These are phyloP conservation scores for Microctenopoma steveboyesi DNA, from an alignment of 2,797 vertebrate species.

Conservation along the genomic window DNA sequence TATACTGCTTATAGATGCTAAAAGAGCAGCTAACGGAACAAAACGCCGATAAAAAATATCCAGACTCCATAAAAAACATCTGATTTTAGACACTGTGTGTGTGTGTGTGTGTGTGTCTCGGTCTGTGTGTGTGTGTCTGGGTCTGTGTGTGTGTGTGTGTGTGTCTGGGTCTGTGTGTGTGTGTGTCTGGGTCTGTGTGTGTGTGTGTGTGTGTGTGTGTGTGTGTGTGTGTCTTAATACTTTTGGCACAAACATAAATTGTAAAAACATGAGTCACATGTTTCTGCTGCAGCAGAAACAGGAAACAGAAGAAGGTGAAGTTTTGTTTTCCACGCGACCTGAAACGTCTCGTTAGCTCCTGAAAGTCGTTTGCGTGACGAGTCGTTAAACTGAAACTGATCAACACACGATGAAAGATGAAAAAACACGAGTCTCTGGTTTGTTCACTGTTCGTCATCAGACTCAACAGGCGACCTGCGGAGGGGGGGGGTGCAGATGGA, in stretches of 20 bases:
- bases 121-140: too few species aligned
- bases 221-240: not conserved
- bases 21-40: too few species aligned
- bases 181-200: too few species aligned
- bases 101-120: too few species aligned
- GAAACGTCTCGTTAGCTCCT: not conserved
- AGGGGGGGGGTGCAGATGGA: conserved; percentile 14
- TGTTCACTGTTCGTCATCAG: not conserved
- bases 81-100: too few species aligned
- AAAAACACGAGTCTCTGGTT: conserved; percentile 6
- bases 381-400: too few species aligned
- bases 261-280: not conserved
- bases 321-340: not conserved
- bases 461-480: not conserved
- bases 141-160: too few species aligned
- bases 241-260: conserved; percentile 5
- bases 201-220: too few species aligned
- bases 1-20: not conserved
- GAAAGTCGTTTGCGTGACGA: not conserved
- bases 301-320: not conserved
- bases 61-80: too few species aligned
- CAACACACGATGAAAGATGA: not conserved
- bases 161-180: too few species aligned
- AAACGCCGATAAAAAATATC: too few species aligned
- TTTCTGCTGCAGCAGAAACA: not conserved